A percentile compares a stretch with the other conserved stretches of the same genome.
Conservation (phyloP, 35 echinoderm and acorn worm species). For the Eucidaris tribuloides region DNA sequence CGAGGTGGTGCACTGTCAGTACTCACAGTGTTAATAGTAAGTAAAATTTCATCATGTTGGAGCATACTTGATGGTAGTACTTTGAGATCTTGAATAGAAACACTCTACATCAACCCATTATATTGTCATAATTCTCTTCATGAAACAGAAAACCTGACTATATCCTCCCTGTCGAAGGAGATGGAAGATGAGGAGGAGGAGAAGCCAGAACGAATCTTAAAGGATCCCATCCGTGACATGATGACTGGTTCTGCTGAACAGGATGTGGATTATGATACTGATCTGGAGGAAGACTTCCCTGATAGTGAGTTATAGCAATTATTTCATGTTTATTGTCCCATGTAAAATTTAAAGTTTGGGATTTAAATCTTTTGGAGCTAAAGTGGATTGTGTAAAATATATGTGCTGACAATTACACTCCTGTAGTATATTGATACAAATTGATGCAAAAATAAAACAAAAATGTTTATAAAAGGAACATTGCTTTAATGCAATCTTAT, state of each 20-base stretch:
- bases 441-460: neutral
- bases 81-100: too few relatives aligned
- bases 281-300: conserved; percentile 85
- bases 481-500: neutral
- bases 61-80: too few relatives aligned
- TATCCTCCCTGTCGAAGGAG: neutral
- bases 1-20: too few relatives aligned
- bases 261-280: conserved; percentile 85
- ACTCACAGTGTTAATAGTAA: too few relatives aligned
- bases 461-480: neutral
- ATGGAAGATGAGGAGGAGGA: neutral
- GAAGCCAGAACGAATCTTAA: neutral
- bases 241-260: conserved; percentile 18
- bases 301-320: conserved; percentile 26
- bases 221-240: conserved; percentile 52
- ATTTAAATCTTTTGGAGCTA: neutral
- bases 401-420: too few relatives aligned
- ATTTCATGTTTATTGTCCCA: neutral
- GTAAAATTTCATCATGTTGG: too few relatives aligned
- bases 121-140: too few relatives aligned
- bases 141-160: too few relatives aligned
- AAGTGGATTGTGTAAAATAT: neutral
- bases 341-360: neutral
- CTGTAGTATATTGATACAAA: neutral
- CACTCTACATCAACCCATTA: too few relatives aligned